Base-by-base conservation (phyloP, 2,113 vertebrate genomes). In the Apodemus sylvaticus region DNA sequence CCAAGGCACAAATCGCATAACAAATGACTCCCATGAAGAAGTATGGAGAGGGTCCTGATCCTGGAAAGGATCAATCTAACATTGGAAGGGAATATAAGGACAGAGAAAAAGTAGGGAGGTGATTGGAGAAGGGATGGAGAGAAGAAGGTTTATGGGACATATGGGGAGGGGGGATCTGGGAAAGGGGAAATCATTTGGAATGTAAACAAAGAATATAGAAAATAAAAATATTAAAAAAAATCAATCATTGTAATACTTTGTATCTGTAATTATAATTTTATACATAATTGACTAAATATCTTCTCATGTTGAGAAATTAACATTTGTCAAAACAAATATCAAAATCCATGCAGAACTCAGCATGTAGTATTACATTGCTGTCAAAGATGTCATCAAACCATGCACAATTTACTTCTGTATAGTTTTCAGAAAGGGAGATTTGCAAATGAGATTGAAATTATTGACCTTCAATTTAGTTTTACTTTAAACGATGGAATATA, bases 261-360 rank as follows among this genome's bases (percentile, higher is more conserved):
- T 64, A 22, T 64, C 10, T 68, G 6, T 16, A 3, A 51, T 85
- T 78, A 60, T 53, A 29, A 34, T 5, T 76, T 82, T 87, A 55
- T 48, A 36, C 14, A 26, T 24, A 83, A 64, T 31, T 48, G 7
- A 73, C 3, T 73, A 6, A 11, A 60, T 53, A 26, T 14, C 22
- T 36, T 74, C 58, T 87, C 64, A n/a, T 5, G 7, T 39, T 83
- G 45, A 93, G 48, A 76, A n/a, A 34, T 13, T 3, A 39, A 19
- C 11, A 51, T 19, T 85, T 68, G n/a, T 68, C 22, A 77, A 64
- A 31, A 68, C 11, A 74, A 79, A 78, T 11, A 51, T 48, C 24
- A 71, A 53, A 13, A 51, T 20, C 4, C 0, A 7, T 3, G n/a
- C 34, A 6, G 2, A 36, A 24, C 29, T 3, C 11, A 31, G 60